Conservation (phyloP, 2,113 vertebrate species). For the Triplophysa siluroides region DNA sequence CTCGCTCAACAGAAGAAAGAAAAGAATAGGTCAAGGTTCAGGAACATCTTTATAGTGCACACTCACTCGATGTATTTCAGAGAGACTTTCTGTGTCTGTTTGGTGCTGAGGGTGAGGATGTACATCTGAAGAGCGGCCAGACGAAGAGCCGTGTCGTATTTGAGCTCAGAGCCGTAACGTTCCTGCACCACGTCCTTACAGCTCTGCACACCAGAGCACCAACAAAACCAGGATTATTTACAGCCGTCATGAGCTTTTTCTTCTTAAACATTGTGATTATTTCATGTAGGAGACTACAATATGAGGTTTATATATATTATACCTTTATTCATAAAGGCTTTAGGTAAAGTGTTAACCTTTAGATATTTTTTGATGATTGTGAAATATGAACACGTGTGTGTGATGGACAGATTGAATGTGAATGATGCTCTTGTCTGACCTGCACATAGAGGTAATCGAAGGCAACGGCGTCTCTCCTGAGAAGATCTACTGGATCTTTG, state of each 20-base stretch:
- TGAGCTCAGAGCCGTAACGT: conserved; percentile 94
- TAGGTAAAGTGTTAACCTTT: too few relatives aligned
- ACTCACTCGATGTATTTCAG: conserved; percentile 99
- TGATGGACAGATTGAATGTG: background rate
- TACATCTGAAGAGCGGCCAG: conserved; percentile 97
- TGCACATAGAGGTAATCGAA: conserved; percentile 98
- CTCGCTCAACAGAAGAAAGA: conserved; percentile 28
- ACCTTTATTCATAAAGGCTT: too few relatives aligned
- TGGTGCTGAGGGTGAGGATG: conserved; percentile 93
- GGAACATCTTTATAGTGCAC: too few relatives aligned
- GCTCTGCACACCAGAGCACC: conserved; percentile 74
- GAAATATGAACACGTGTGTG: background rate
- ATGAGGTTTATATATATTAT: too few relatives aligned
- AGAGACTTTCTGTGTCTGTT: conserved; percentile 96
- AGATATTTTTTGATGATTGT: background rate
- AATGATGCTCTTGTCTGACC: conserved; percentile 66
- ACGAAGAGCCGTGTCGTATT: conserved; percentile 92
- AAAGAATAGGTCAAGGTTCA: too few relatives aligned
- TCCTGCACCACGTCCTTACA: conserved; percentile 98
- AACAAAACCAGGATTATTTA: background rate
- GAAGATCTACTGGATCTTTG: conserved; percentile 95
- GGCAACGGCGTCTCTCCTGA: conserved; percentile 92
- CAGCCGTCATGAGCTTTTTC: background rate
- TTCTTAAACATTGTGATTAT: too few relatives aligned
- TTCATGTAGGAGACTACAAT: too few relatives aligned